Evolutionary conservation across 2,888 invertebrate genomes (phyloP), one percentile per base, ranked within the genome.

Genomic region (Melinaea menophilus): DNA sequence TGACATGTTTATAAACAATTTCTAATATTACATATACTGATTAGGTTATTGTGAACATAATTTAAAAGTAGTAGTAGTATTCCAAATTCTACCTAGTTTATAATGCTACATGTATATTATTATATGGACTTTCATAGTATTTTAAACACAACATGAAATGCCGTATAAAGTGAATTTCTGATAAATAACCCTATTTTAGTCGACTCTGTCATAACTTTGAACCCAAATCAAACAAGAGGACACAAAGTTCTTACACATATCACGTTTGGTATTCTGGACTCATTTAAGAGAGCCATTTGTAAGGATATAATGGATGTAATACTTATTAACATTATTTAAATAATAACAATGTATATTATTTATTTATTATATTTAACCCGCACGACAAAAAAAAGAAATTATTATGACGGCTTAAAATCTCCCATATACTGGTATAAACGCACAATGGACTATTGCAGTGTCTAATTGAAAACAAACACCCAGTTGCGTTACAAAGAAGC

Each of bases 391-490:
- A 22, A 2, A 9, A 4, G 4, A 37, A 37, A 37, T 37, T 3
- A 41, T 9, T 9, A 9, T 41, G 7, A 5, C 3, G 2, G 9
- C 31, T 7, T 51, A 4, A 31, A 31, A 22, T 51, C 5, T 7
- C 31, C 22, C 31, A 51, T 51, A 9, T 7, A 7, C 4, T 9
- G 9, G 41, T 2, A 51, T 5, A 31, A 7, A 31, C 22, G 7
- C 51, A 62, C 58, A 61, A 55, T 55, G 62, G 57, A 66, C 63
- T 71, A 72, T 70, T 69, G 71, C 7, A 58, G 61, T 64, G 70
- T 72, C 74, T 75, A 75, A 75, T 75, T 75, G 74, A 73, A 73
- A 71, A 71, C 73, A 75, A 75, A 75, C 73, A 73, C 31, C 31
- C 7, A 62, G 65, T 62, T 59, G 64, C 58, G 66, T 60, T 63